phyloP scores from a whole-genome alignment of 2,888 invertebrate species.

The Ephialtes manifestator region DNA sequence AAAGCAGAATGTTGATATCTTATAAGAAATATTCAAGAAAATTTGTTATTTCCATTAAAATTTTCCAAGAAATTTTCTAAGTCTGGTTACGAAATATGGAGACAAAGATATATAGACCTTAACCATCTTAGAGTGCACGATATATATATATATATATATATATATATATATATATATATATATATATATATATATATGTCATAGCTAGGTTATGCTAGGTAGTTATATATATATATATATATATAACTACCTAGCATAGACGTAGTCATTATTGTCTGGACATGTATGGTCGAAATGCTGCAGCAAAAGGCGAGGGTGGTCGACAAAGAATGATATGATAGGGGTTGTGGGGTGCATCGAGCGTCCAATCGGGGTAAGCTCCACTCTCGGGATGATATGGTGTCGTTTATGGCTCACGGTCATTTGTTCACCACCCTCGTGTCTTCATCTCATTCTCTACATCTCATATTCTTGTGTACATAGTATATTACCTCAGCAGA shows the following conservation, averaged over 20 bases:
- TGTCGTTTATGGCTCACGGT: slow-evolving; percentile 14
- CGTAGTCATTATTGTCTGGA: not conserved
- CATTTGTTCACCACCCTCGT: slow-evolving; percentile 21
- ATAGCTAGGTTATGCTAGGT: no score
- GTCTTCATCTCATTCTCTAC: slow-evolving; percentile 2
- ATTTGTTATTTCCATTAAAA: no score
- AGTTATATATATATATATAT: not conserved
- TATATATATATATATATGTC: no score
- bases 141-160: no score
- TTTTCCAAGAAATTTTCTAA: no score
- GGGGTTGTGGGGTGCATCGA: not conserved
- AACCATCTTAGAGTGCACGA: no score
- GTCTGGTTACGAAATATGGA: no score
- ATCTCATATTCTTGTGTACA: not conserved
- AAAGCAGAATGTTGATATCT: no score
- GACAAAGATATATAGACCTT: no score
- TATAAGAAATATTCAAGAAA: no score
- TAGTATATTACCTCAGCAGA: not conserved
- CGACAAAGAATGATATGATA: not conserved
- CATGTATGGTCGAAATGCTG: not conserved
- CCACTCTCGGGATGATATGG: slow-evolving; percentile 11
- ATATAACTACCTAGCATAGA: not conserved
- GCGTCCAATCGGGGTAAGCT: slow-evolving; percentile 7
- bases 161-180: no score
- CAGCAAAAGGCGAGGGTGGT: not conserved